These are phyloP conservation scores for Heliocidaris tuberculata DNA, from an alignment of 35 echinoderm and acorn worm species.

Conservation along the genomic window DNA sequence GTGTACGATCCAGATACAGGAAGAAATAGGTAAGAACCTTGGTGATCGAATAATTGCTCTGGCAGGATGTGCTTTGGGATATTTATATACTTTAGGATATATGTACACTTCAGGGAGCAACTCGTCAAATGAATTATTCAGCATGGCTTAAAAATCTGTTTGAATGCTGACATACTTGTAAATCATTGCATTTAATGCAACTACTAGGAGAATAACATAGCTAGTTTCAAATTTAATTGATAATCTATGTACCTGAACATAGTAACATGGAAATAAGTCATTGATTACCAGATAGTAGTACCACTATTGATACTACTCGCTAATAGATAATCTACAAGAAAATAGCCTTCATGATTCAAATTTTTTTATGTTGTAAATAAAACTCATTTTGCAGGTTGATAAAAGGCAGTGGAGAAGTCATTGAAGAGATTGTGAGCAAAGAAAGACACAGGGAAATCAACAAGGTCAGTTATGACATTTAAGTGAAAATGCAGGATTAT, in stretches of 20 bases:
- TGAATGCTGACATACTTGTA: too few relatives aligned
- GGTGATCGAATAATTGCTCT: not conserved
- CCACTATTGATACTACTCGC: not conserved
- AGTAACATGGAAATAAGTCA: too few relatives aligned
- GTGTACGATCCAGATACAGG: constrained; percentile 91
- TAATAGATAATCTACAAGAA: not conserved
- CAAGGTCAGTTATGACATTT: constrained; percentile 58
- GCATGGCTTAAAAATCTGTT: too few relatives aligned
- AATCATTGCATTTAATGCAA: not conserved
- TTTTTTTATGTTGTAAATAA: not conserved
- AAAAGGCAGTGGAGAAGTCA: constrained; percentile 88
- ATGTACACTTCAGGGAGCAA: too few relatives aligned
- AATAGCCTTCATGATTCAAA: not conserved
- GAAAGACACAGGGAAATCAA: constrained; percentile 90
- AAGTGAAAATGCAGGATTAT: not conserved
- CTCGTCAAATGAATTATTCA: too few relatives aligned
- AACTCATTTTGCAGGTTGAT: constrained; percentile 61
- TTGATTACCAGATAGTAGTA: too few relatives aligned
- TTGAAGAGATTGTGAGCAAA: constrained; percentile 97
- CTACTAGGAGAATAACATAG: not conserved
- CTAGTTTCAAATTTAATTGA: not conserved
- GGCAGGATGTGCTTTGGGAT: not conserved
- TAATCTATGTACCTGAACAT: not conserved
- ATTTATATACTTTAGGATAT: not conserved
- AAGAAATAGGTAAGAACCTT: constrained; percentile 72